Conservation (phyloP, 2,797 vertebrate species). For the Hippocampus kuda region DNA sequence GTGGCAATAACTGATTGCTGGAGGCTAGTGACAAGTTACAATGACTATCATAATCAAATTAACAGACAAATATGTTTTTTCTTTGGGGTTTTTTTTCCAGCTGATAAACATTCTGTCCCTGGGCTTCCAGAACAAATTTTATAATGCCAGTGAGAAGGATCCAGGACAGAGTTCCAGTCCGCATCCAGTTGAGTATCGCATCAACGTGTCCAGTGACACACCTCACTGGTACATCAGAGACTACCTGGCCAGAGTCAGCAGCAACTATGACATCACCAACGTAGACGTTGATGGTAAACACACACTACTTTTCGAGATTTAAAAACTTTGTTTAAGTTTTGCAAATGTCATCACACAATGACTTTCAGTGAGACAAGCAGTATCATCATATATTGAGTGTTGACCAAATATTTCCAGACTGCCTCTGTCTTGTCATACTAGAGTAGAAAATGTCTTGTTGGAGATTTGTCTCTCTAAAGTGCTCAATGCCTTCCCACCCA, state of each 20-base stretch:
- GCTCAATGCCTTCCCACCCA: conserved; percentile 3
- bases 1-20: conserved; percentile 3
- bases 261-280: conserved; percentile 45
- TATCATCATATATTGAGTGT: neutral
- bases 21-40: neutral
- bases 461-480: conserved; percentile 13
- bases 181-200: conserved; percentile 53
- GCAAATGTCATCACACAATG: neutral
- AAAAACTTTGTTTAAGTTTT: neutral
- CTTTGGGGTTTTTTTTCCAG: conserved; percentile 32
- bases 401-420: neutral
- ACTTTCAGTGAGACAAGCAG: neutral
- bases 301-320: neutral
- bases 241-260: conserved; percentile 63
- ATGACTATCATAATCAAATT: neutral
- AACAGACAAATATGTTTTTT: neutral
- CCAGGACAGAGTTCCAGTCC: conserved; percentile 8
- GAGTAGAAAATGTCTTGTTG: neutral
- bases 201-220: conserved; percentile 75
- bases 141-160: conserved; percentile 49
- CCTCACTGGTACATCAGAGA: conserved; percentile 77
- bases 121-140: conserved; percentile 76
- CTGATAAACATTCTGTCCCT: conserved; percentile 53
- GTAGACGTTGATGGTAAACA: conserved; percentile 64
- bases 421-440: neutral